These are phyloP conservation scores for Molanna angustata DNA, from an alignment of 2,888 invertebrate species.

Conservation along the genomic window DNA sequence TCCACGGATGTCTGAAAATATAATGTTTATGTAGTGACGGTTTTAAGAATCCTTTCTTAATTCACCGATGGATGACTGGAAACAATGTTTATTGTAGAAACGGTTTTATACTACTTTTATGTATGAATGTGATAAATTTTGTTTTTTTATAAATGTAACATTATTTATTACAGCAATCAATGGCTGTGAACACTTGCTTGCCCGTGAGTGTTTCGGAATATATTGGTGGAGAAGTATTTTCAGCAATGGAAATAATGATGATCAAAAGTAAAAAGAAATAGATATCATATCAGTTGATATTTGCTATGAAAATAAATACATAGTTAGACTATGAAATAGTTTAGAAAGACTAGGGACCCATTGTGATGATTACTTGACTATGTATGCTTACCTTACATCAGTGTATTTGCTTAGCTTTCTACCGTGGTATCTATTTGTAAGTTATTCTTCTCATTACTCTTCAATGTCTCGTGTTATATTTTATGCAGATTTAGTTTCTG, in stretches of 20 bases:
- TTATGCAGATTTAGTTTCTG: neutral
- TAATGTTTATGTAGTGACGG: too few species aligned
- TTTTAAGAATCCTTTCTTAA: too few species aligned
- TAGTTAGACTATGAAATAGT: constrained; percentile 13
- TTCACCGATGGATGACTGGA: too few species aligned
- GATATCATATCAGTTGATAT: constrained; percentile 19
- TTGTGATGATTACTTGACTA: constrained; percentile 12
- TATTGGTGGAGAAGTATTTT: too few species aligned
- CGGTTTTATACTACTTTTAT: constrained; percentile 5
- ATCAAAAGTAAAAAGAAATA: neutral
- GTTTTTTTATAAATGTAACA: constrained; percentile 8
- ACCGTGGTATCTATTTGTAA: neutral
- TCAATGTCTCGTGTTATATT: neutral
- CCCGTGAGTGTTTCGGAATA: constrained; percentile 13
- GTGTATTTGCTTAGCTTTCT: constrained; percentile 5
- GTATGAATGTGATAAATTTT: constrained; percentile 15
- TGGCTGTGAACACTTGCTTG: constrained; percentile 24
- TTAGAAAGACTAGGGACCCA: constrained; percentile 10
- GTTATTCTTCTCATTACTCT: too few species aligned
- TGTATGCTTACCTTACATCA: constrained; percentile 14
- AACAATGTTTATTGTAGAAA: constrained; percentile 1
- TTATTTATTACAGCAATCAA: constrained; percentile 18
- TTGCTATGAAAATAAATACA: constrained; percentile 16
- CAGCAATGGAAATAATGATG: constrained; percentile 1
- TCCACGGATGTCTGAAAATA: constrained; percentile 91